Base-by-base conservation (phyloP, 2,888 invertebrate genomes). In the Pasiphila rectangulata region DNA sequence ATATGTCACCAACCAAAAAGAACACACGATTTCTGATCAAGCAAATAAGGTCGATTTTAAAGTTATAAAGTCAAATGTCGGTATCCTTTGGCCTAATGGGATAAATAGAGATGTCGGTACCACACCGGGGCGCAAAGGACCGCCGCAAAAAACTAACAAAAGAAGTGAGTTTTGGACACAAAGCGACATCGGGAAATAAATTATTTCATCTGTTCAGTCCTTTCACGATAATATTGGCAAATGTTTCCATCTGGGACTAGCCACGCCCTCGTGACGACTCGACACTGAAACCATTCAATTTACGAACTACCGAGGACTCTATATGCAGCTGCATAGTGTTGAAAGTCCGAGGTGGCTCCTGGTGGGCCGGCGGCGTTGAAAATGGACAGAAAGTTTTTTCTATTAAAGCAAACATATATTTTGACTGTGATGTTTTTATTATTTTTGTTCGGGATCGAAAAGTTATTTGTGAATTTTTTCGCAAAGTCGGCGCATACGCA, bases 351-450 rank as follows among this genome's bases (percentile, higher is more conserved):
- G n/a, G 12, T 1, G 3, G 4, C 3, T 16, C 46, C 67, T 67
- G 75, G 74, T 67, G 74, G 72, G 65, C 60, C 69, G 84, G 85
- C 74, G 58, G 39, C 64, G 70, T 79, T 74, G 79, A 83, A 85
- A 84, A 85, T 83, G 75, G 78, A 75, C 79, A 78, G 67, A 81
- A 82, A 82, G 82, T 80, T 79, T 72, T 73, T 79, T 85, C 80
- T 83, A 67, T 57, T 54, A 73, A 73, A 69, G 64, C 81, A 77
- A 76, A 83, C 83, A 85, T 88, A 86, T 88, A 88, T 88, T 88
- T 87, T 87, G 88, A 88, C 88, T 84, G 79, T 85, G 87, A 86
- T 87, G 87, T 88, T 87, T 87, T 87, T 87, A 88, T 88, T 86
- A 88, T 83, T 88, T 87, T 84, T 85, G 87, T 86, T 72, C 81